These are phyloP conservation scores for Chiridota heheva DNA, from an alignment of 35 echinoderm and acorn worm species.

Conservation along the genomic window DNA sequence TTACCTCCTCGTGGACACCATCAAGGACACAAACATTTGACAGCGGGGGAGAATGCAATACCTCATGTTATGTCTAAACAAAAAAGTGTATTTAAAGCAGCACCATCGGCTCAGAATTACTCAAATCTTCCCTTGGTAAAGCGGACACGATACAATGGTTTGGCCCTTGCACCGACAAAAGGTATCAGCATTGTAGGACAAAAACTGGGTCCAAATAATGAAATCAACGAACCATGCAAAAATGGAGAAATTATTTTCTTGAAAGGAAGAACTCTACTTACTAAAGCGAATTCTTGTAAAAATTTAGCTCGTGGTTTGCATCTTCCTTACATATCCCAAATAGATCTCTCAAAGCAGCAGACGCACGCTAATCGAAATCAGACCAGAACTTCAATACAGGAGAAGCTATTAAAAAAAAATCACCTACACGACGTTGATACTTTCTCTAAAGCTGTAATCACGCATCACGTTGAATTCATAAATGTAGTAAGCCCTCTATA, in stretches of 20 bases:
- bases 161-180: conserved; percentile 1
- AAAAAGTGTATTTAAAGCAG: not conserved
- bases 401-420: conserved; percentile 31
- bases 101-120: not conserved
- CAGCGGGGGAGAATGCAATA: not conserved
- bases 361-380: not conserved
- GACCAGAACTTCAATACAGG: conserved; percentile 18
- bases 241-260: conserved; percentile 21
- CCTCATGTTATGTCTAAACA: no score
- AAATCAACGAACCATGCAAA: not conserved
- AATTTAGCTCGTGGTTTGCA: not conserved
- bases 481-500: conserved; percentile 4
- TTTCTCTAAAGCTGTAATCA: not conserved
- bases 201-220: not conserved
- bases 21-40: conserved; percentile 30
- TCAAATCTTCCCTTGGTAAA: conserved; percentile 21
- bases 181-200: conserved; percentile 36
- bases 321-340: not conserved
- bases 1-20: not conserved
- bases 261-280: no score
- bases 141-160: conserved; percentile 22
- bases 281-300: no score
- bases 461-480: conserved; percentile 40
- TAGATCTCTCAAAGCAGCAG: not conserved
- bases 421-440: conserved; percentile 42